Percentiles rank a stretch among this genome's conserved stretches.
Evolutionary conservation across 2,113 vertebrate genomes (phyloP).

Genomic region (Isichthys henryi): DNA sequence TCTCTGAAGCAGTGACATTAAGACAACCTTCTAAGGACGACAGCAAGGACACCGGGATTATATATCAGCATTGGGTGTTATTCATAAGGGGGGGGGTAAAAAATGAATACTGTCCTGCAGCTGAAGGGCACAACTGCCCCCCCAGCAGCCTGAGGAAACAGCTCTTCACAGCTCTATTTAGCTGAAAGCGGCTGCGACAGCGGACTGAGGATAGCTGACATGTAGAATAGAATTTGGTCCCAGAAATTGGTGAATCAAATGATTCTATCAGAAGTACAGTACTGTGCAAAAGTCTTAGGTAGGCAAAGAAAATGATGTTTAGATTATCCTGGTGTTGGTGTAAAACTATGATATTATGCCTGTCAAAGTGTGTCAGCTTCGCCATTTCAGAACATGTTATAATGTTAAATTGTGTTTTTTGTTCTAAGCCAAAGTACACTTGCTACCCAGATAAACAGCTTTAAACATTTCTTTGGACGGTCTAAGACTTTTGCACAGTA

Average conservation of each 20-base stretch:
- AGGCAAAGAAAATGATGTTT: too few species aligned
- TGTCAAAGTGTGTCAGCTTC: too few species aligned
- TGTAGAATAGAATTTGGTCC: not conserved
- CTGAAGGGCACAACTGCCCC: not conserved
- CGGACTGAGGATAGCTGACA: not conserved
- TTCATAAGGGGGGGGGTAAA: not conserved
- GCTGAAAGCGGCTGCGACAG: not conserved
- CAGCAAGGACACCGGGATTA: not conserved
- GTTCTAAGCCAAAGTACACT: too few species aligned
- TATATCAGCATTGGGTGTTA: not conserved
- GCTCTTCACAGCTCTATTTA: not conserved
- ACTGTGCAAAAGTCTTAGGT: too few species aligned
- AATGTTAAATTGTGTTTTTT: too few species aligned
- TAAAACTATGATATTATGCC: too few species aligned
- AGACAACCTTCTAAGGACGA: not conserved
- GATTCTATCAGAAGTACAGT: not conserved
- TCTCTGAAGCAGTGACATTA: not conserved
- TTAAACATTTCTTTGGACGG: too few species aligned
- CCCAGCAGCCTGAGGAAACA: not conserved
- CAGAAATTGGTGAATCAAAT: not conserved
- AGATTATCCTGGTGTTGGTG: too few species aligned
- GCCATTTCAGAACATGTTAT: too few species aligned
- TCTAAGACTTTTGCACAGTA: too few species aligned
- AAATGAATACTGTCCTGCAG: not conserved
- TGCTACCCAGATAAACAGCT: too few species aligned